Conservation (phyloP, 2,888 invertebrate genomes). For the Agrotis clavis region DNA sequence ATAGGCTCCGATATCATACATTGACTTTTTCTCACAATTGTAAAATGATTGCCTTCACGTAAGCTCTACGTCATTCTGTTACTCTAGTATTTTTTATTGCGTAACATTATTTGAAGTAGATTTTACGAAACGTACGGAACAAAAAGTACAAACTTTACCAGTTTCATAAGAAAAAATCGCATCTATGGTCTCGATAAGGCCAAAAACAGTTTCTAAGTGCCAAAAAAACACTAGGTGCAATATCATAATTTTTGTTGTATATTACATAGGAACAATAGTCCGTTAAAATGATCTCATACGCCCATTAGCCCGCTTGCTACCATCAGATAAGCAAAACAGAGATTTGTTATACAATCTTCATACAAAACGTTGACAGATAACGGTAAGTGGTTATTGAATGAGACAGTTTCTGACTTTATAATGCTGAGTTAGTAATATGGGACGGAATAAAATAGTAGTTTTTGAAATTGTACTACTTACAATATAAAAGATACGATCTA, state of each 20-base stretch:
- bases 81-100: constrained; percentile 34
- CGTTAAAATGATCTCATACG: constrained; percentile 71
- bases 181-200: constrained; percentile 33
- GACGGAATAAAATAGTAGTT: constrained; percentile 45
- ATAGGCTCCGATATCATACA: constrained; percentile 60
- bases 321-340: constrained; percentile 71
- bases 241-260: constrained; percentile 62
- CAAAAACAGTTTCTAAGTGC: constrained; percentile 43
- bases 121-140: constrained; percentile 29
- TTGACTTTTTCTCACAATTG: constrained; percentile 65
- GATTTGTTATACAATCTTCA: constrained; percentile 66
- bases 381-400: constrained; percentile 61
- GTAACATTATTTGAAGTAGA: constrained; percentile 25
- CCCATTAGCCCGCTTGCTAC: constrained; percentile 65
- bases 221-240: constrained; percentile 50
- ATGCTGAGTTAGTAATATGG: constrained; percentile 47
- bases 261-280: constrained; percentile 67
- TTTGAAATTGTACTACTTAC: constrained; percentile 23
- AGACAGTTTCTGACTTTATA: constrained; percentile 59
- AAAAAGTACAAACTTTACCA: constrained; percentile 8
- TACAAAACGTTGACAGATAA: constrained; percentile 64
- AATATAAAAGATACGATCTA: constrained; percentile 44
- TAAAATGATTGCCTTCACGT: constrained; percentile 53
- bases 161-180: constrained; percentile 43
- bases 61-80: constrained; percentile 29